phyloP scores from a whole-genome alignment of 2,888 invertebrate genomes.

The Caenorhabditis plicata region DNA sequence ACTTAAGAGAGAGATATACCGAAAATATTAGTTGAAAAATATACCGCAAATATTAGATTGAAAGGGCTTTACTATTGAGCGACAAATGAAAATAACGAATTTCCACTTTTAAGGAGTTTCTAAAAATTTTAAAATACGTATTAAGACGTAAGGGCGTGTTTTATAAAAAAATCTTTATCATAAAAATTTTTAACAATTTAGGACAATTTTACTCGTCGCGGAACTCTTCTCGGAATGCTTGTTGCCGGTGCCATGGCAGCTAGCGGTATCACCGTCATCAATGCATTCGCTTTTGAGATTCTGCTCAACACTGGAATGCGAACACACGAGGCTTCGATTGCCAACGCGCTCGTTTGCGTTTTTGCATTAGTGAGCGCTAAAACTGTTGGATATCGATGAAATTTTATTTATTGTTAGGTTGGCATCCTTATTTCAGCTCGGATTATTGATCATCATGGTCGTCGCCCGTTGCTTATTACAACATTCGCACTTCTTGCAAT shows the following conservation, averaged over 20 bases:
- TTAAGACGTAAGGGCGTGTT: too few species aligned
- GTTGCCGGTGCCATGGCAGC: conserved; percentile 21
- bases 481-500: conserved; percentile 12
- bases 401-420: neutral
- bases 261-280: conserved; percentile 27
- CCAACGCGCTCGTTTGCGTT: conserved; percentile 17
- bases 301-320: conserved; percentile 15
- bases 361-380: conserved; percentile 8
- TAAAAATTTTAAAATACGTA: too few species aligned
- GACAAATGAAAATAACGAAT: too few species aligned
- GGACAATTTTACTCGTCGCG: conserved; percentile 8
- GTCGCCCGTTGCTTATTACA: conserved; percentile 12
- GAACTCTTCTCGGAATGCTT: conserved; percentile 21
- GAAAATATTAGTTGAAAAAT: too few species aligned
- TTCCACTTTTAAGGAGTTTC: too few species aligned
- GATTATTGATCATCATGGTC: conserved; percentile 22
- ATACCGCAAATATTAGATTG: too few species aligned
- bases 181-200: conserved; percentile 7
- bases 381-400: too few species aligned
- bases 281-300: conserved; percentile 25
- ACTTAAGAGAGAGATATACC: too few species aligned
- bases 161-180: too few species aligned
- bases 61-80: too few species aligned
- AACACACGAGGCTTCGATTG: conserved; percentile 9
- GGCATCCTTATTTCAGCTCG: conserved; percentile 17